These are phyloP conservation scores for Danio kyathit DNA, from an alignment of 2,797 vertebrate species.

Conservation along the genomic window DNA sequence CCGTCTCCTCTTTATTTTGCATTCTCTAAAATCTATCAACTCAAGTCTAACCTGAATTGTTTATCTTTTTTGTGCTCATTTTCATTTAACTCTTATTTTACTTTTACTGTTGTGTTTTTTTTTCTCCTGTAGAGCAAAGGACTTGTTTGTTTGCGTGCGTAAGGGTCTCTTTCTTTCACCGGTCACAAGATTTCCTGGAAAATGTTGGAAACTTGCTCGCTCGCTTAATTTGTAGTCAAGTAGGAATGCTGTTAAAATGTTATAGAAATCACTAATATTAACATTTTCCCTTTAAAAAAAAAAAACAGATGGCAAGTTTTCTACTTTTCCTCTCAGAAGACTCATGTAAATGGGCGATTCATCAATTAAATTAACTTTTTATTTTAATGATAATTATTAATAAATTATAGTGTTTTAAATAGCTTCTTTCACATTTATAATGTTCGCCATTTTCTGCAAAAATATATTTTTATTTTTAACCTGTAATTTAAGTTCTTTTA, in stretches of 20 bases:
- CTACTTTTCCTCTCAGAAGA: not conserved
- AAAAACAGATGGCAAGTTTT: conserved; percentile 26
- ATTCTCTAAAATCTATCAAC: conserved; percentile 23
- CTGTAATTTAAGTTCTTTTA: too few species aligned
- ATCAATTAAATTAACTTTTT: conserved; percentile 8
- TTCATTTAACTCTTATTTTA: not conserved
- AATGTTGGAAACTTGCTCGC: conserved; percentile 2
- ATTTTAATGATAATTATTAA: too few species aligned
- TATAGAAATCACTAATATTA: too few species aligned
- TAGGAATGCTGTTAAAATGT: too few species aligned
- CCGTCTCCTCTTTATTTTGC: conserved; percentile 6
- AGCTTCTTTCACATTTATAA: too few species aligned
- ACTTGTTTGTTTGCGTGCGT: not conserved
- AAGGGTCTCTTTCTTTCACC: not conserved
- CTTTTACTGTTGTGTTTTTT: not conserved
- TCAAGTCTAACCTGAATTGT: not conserved
- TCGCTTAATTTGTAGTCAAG: not conserved
- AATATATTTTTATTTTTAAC: too few species aligned
- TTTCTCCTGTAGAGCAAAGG: conserved; percentile 19
- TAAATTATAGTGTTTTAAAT: too few species aligned
- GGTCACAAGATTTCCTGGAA: conserved; percentile 36
- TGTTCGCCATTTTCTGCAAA: too few species aligned
- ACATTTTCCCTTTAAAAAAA: conserved; percentile 7
- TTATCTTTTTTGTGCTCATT: not conserved
- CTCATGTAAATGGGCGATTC: conserved; percentile 23